Evolutionary conservation across 2,888 invertebrate species (phyloP), one percentile per base, ranked within the genome.

Genomic region (Allolobophora icterica): DNA sequence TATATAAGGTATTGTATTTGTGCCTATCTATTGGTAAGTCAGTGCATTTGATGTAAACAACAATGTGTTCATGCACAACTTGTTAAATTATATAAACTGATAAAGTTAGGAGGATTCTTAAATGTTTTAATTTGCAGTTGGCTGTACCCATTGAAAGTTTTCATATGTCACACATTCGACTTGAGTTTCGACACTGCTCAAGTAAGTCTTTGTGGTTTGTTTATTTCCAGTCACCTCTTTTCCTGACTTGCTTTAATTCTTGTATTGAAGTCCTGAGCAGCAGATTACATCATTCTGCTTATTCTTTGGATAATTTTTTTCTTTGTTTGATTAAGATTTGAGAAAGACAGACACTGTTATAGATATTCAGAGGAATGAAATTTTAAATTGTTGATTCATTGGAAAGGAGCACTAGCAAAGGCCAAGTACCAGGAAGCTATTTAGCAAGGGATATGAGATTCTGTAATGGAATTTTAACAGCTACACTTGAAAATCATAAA

Each of bases 161-260:
- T 96, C 97, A 98, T 84, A 97, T 97, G n/a, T 97, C 98, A 34
- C 98, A 98, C 95, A 97, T 98, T 5, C 96, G 98, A 92, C 97
- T 99, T 93, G 98, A 99, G 95, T 98, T 98, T 95, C 96, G 98
- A 71, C 99, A 99, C 95, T 99, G 98, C 95, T 98, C 98, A 91
- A 98, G 98, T 97, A 95, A 97, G 97, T 87, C 35, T 90, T 90
- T 87, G 84, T 84, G 8, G 11, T 38, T 87, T 87, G 13, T 87
- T 15, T 17, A 38, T 87, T 13, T 24, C 35, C 17, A 13, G 35
- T 34, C 33, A 87, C 6, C 11, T 34, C 34, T 87, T 84, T n/a
- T 30, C 35, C n/a, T 90, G 24, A 71, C 35, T 84, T 84, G 19
- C 42, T 89, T 21, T 45, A 42, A 89, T 34, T 45, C 33, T 40